Base-by-base conservation (phyloP, 2,113 vertebrate species). In the Scophthalmus maximus region DNA sequence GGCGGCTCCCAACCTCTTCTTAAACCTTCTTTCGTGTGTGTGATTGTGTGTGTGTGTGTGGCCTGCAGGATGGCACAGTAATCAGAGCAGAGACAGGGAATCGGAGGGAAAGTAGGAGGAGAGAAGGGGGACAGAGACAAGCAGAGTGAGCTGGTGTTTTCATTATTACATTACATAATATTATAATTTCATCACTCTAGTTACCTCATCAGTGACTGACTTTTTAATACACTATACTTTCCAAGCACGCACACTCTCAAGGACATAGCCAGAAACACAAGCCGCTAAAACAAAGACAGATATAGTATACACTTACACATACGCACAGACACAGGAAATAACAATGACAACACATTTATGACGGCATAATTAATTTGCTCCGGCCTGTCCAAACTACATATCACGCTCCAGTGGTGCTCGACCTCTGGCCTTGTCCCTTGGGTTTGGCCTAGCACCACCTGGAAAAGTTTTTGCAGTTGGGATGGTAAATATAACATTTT, bases 91-190 rank as follows among this genome's bases (percentile, higher is more conserved):
- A 64, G 46, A 68, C 36, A 44, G 36, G 63, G 40, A 27, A 17
- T 46, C 42, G 2, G 42, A 20, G 42, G 42, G 42, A 46, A 46
- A 46, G 42, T 46, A 6, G 42, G 18, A 46, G 42, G 42, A 46
- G 42, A 46, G 42, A 12, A 46, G 18, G 42, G 42, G 20, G 46
- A 68, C 53, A 20, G 55, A 63, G 40, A 62, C 20, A 64, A 27
- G 53, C 47, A 56, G 47, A 40, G 17, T 30, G 63, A 65, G 77
- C 29, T 59, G 20, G 29, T 63, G 61, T 77, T 66, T n/a, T 78
- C 44, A 78, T 74, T 74, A 84, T 84, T 74, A 71, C 44, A 77
- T 78, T 62, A 73, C 59, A 73, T 63, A 64, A 67, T 77, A 69
- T 74, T 71, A 79, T 52, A 34, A 79, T 79, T 56, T 63, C 57